Base-by-base conservation (phyloP, 2,113 vertebrate species). In the Theristicus caerulescens region DNA sequence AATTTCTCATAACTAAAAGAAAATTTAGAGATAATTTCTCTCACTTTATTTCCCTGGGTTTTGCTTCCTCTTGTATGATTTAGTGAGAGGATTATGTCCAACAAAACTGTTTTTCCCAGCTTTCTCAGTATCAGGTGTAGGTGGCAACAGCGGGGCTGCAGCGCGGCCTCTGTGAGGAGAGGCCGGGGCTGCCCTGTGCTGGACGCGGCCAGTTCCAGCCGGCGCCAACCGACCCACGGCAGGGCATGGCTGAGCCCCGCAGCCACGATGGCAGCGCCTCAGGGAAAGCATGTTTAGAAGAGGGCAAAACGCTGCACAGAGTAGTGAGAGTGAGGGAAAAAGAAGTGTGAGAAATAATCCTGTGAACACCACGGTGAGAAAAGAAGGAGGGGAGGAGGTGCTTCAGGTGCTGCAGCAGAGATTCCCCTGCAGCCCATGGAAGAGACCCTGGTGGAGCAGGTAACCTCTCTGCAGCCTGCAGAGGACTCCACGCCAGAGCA, bases 101-200 rank as follows among this genome's bases (percentile, higher is more conserved):
- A 12, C 21, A 67, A 76, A 54, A 73, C 14, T 51, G 17, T 4
- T 91, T 62, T 49, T 58, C 52, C 24, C 91, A 74, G 31, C 11
- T 71, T 29, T 54, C 52, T 67, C 84, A 49, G 57, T 9, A 38
- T 3, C 5, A 27, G 20, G 16, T 26, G 6, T 8, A 55, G 31
- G 13, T 32, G 71, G 20, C n/a, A 44, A 26, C 0, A 12, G 13
- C 8, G 12, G 5, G 9, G 4, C 31, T 38, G 13, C 42, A 52
- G 36, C 51, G 18, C 6, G 13, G 38, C 10, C 24, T 36, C 67
- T 25, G 32, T 11, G 44, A 47, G 14, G 13, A 29, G 17, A 6
- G 24, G 34, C 2, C 0, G 1, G 74, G 34, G 27, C 38, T 73
- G 51, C 34, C 25, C 24, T 1, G 0, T 21, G 34, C 58, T 3